These are phyloP conservation scores for Schizotus pectinicornis DNA, from an alignment of 2,888 invertebrate species.

Conservation along the genomic window DNA sequence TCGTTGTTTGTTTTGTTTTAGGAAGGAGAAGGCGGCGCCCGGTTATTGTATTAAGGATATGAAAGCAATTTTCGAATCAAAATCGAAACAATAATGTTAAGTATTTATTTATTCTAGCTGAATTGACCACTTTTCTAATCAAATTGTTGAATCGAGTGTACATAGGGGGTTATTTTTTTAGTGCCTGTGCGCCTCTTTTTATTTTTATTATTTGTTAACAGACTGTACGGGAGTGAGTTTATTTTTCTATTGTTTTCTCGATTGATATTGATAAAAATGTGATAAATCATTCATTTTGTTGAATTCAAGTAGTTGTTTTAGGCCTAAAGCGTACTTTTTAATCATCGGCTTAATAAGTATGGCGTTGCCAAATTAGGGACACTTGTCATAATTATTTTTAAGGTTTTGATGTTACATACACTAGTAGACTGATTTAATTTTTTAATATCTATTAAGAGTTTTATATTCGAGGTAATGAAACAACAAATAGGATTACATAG, in stretches of 20 bases:
- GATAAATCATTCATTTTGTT: slow-evolving; percentile 23
- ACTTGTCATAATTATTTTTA: neutral
- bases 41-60: slow-evolving; percentile 78
- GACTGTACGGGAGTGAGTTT: no score
- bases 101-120: slow-evolving; percentile 16
- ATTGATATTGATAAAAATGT: slow-evolving; percentile 5
- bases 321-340: slow-evolving; percentile 18
- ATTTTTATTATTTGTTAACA: no score
- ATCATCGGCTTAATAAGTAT: neutral
- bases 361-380: slow-evolving; percentile 12
- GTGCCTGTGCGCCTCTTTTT: no score
- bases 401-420: slow-evolving; percentile 21
- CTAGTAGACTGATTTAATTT: slow-evolving; percentile 18
- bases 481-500: slow-evolving; percentile 16
- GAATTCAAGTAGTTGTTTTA: slow-evolving; percentile 1
- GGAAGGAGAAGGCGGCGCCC: slow-evolving; percentile 73
- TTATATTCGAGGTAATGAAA: slow-evolving; percentile 10
- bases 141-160: slow-evolving; percentile 9
- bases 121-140: slow-evolving; percentile 16
- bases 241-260: no score
- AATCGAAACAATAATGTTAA: slow-evolving; percentile 59
- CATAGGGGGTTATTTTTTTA: slow-evolving; percentile 14
- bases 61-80: slow-evolving; percentile 82
- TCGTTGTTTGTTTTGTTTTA: slow-evolving; percentile 53
- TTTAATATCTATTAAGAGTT: neutral